Evolutionary conservation across 2,888 invertebrate genomes (phyloP).

Genomic region (Epirrhoe tristata): DNA sequence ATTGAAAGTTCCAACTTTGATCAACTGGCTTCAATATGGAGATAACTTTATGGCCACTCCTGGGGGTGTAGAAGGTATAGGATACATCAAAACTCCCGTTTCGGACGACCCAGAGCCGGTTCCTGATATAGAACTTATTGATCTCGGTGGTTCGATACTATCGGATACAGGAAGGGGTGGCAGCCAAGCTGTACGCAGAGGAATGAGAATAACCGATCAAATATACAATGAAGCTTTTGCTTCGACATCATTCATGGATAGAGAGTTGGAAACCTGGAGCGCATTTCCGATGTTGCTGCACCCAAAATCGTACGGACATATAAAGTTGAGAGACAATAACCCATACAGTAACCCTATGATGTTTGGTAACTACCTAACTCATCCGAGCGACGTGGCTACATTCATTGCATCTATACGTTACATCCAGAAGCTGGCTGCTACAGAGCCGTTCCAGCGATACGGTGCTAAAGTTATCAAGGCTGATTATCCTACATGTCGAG

Average conservation of each 20-base stretch:
- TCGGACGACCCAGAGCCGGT: slow-evolving; percentile 85
- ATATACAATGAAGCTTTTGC: slow-evolving; percentile 85
- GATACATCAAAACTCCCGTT: slow-evolving; percentile 86
- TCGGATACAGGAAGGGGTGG: slow-evolving; percentile 82
- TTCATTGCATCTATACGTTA: slow-evolving; percentile 87
- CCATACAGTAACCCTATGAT: slow-evolving; percentile 91
- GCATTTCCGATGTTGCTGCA: slow-evolving; percentile 89
- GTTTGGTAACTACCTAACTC: slow-evolving; percentile 91
- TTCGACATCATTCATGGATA: slow-evolving; percentile 68
- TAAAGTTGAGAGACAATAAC: slow-evolving; percentile 89
- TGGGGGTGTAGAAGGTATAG: slow-evolving; percentile 88
- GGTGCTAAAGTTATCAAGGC: slow-evolving; percentile 83
- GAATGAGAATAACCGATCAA: slow-evolving; percentile 84
- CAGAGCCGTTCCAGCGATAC: slow-evolving; percentile 85
- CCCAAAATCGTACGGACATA: slow-evolving; percentile 89
- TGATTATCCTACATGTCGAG: slow-evolving; percentile 81
- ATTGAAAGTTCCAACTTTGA: slow-evolving; percentile 47
- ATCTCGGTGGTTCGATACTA: slow-evolving; percentile 86
- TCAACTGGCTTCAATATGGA: slow-evolving; percentile 69
- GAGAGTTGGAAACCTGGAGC: slow-evolving; percentile 83
- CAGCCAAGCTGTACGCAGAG: slow-evolving; percentile 78
- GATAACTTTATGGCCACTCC: slow-evolving; percentile 80
- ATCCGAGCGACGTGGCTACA: slow-evolving; percentile 86
- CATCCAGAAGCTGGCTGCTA: slow-evolving; percentile 83
- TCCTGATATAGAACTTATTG: slow-evolving; percentile 89